A percentile compares a stretch with the other conserved stretches of the same genome.
Conservation (phyloP, 2,888 invertebrate species). For the Aelia acuminata region DNA sequence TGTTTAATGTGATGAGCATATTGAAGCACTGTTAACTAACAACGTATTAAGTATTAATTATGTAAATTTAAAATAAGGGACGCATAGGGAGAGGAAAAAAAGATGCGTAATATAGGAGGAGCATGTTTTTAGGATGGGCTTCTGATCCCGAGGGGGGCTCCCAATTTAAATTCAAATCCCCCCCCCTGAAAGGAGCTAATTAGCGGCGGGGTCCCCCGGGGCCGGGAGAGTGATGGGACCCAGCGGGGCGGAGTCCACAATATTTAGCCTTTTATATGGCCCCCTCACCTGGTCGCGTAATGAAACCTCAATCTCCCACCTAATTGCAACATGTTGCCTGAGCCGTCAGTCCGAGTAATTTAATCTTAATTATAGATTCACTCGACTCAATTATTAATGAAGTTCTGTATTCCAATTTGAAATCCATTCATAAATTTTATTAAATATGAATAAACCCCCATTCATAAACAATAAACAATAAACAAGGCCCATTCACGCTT, state of each 20-base stretch:
- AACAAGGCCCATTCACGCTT: no score
- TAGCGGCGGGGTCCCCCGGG: neutral
- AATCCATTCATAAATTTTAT: neutral
- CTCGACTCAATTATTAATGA: neutral
- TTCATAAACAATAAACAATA: no score
- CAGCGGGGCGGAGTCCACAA: conserved; percentile 11
- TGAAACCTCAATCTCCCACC: neutral
- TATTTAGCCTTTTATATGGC: conserved; percentile 36
- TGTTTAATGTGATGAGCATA: no score
- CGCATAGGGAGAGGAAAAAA: neutral
- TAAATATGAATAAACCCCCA: neutral
- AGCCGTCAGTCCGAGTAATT: neutral
- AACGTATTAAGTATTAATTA: neutral
- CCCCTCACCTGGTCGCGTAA: neutral
- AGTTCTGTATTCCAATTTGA: neutral
- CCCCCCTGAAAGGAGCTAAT: conserved; percentile 41
- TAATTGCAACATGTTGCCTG: neutral
- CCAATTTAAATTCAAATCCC: conserved; percentile 51
- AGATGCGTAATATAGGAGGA: neutral
- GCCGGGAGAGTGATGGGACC: conserved; percentile 46
- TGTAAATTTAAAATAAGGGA: neutral
- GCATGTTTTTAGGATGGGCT: neutral
- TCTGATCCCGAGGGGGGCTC: conserved; percentile 35
- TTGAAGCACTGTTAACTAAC: no score
- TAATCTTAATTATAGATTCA: neutral